A percentile compares a stretch with the other conserved stretches of the same genome.
Conservation (phyloP, 2,797 vertebrate species). For the Dryobates pubescens region DNA sequence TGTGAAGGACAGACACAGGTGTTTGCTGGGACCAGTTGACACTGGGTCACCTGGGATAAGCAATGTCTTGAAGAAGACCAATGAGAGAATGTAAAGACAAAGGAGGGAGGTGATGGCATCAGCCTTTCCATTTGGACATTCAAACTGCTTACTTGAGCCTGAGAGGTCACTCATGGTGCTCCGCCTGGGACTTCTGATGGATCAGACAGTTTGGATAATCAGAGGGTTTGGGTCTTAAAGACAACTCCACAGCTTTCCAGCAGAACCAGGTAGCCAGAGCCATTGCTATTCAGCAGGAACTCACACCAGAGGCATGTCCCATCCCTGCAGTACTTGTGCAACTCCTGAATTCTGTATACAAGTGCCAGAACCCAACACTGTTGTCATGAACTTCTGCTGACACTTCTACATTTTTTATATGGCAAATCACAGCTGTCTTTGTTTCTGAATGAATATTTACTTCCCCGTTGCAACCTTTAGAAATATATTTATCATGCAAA, state of each 20-base stretch:
- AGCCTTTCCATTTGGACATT: background rate
- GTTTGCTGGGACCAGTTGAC: background rate
- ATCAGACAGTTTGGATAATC: background rate
- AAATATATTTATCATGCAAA: conserved; percentile 59
- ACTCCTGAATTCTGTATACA: background rate
- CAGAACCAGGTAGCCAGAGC: background rate
- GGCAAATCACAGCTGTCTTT: conserved; percentile 36
- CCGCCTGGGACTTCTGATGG: background rate
- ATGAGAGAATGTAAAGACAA: background rate
- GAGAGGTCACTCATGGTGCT: background rate
- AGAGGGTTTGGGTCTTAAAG: background rate
- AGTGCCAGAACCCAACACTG: background rate
- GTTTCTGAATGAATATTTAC: conserved; percentile 16
- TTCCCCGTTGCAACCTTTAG: conserved; percentile 21
- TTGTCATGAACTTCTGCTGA: conserved; percentile 3
- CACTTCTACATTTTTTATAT: conserved; percentile 6
- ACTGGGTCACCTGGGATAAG: background rate
- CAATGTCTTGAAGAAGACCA: background rate
- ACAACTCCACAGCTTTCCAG: accelerated
- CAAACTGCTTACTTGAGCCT: background rate
- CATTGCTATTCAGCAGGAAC: background rate
- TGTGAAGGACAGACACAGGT: background rate
- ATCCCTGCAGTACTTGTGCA: background rate
- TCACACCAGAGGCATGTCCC: background rate
- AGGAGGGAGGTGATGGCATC: background rate